Percentiles rank a stretch among this genome's conserved stretches.
Conservation (phyloP, 2,113 vertebrate genomes). For the Scomber japonicus region DNA sequence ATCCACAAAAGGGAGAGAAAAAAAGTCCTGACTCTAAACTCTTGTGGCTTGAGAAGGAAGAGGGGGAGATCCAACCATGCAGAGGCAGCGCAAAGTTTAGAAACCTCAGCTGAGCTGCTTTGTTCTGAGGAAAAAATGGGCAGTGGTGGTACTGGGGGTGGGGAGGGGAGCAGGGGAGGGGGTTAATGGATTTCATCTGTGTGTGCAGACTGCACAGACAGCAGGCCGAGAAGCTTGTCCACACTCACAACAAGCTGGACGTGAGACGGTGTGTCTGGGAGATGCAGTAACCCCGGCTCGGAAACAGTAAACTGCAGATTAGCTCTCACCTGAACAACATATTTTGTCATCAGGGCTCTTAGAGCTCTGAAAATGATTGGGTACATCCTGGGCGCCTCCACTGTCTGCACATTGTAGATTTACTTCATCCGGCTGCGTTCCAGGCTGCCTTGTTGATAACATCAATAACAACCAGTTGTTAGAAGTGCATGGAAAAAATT, state of each 20-base stretch:
- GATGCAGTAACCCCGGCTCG: neutral
- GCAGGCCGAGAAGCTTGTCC: slow-evolving; percentile 27
- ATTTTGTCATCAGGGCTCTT: slow-evolving; percentile 31
- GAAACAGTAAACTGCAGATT: slow-evolving; percentile 29
- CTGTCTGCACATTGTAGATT: slow-evolving; percentile 12
- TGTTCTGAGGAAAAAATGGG: slow-evolving; percentile 61
- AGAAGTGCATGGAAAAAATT: neutral
- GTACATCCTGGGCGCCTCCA: neutral
- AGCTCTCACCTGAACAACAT: slow-evolving; percentile 40
- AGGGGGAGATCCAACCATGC: neutral
- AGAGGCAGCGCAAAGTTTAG: slow-evolving; percentile 34
- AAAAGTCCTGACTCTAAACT: slow-evolving; percentile 42
- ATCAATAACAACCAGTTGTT: slow-evolving; percentile 1
- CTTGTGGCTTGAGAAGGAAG: slow-evolving; percentile 45
- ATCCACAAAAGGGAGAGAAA: neutral
- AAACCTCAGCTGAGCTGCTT: slow-evolving; percentile 74
- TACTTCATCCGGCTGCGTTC: neutral
- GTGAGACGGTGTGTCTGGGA: slow-evolving; percentile 11
- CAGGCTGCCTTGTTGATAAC: neutral
- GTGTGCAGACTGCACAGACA: slow-evolving; percentile 35
- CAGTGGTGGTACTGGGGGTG: neutral
- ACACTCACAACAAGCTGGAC: slow-evolving; percentile 53
- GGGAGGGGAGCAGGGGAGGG: slow-evolving; percentile 18
- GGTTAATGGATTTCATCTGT: slow-evolving; percentile 75
- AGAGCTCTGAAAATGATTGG: slow-evolving; percentile 54